Base-by-base conservation (phyloP, 2,113 vertebrate species). In the Tonatia bakeri region DNA sequence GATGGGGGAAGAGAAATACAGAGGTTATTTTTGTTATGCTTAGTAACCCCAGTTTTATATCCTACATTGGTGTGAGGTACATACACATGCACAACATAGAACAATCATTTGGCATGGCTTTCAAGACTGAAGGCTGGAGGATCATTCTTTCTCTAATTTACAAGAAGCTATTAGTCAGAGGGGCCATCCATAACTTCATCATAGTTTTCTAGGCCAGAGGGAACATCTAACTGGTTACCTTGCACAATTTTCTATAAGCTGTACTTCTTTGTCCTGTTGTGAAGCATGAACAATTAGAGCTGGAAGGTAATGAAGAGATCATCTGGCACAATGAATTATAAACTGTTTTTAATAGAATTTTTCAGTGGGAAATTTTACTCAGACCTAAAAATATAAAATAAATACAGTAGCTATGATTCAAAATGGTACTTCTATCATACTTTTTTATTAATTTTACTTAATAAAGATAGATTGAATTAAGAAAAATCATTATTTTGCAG, bases 381-480 rank as follows among this genome's bases (percentile, higher is more conserved):
- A 61, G 2, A 36, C 28, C 7, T 26, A 31, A 65, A 85, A 93
- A 70, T 81, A 82, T 59, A 70, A 87, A 81, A 92, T 84, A 92
- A 91, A 89, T 47, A 75, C 0, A 82, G 67, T 76, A 24, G 5
- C 12, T 88, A 81, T 92, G 45, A 72, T 59, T 81, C 22, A 82
- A 70, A 31, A 85, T 36, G 9, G 19, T 1, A 93, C 19, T 64
- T 88, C 82, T 33, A 85, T 81, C 17, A 45, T 81, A 75, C 67
- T 8, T 90, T 90, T 83, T 59, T 11, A 81, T 72, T 56, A 69
- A 31, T 81, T 12, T 80, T 75, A 56, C 11, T 38, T 87, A 80
- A 36, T 81, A 72, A 95, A 77, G 50, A 92, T 82, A n/a, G 15
- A 59, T 65, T 89, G 31, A 87, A 82, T 83, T 93, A 81, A 20